Percentiles rank a stretch among this genome's conserved stretches.
Conservation (phyloP, 2,797 vertebrate species). For the Acomys russatus region DNA sequence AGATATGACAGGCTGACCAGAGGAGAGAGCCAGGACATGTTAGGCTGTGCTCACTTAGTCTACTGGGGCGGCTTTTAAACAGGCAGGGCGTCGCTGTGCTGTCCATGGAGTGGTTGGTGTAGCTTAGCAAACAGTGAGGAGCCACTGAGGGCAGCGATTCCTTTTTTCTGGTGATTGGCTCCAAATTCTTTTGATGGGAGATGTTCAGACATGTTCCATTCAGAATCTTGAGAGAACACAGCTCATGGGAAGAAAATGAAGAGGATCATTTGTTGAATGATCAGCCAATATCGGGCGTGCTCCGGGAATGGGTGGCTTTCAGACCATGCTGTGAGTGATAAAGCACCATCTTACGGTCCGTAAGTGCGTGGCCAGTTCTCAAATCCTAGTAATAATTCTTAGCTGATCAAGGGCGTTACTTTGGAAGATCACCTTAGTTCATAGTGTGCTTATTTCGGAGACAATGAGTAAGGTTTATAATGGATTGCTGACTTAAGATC, state of each 20-base stretch:
- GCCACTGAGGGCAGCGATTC: background rate
- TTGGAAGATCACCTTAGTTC: background rate
- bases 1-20: background rate
- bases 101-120: background rate
- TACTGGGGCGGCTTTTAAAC: background rate
- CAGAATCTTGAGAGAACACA: background rate
- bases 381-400: constrained; percentile 37
- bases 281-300: background rate
- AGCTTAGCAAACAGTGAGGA: background rate
- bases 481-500: background rate
- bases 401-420: background rate
- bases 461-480: background rate
- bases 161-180: background rate
- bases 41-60: background rate
- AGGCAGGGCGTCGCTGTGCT: background rate
- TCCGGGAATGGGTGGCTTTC: background rate
- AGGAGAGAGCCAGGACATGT: background rate
- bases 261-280: background rate
- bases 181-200: background rate
- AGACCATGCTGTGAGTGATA: background rate
- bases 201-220: background rate
- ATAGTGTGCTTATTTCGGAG: background rate
- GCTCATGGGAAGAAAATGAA: constrained; percentile 9
- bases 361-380: background rate
- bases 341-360: background rate